Percentiles rank a stretch among this genome's conserved stretches.
Conservation (phyloP, 2,888 invertebrate species). For the Cecidostiba fungosa region DNA sequence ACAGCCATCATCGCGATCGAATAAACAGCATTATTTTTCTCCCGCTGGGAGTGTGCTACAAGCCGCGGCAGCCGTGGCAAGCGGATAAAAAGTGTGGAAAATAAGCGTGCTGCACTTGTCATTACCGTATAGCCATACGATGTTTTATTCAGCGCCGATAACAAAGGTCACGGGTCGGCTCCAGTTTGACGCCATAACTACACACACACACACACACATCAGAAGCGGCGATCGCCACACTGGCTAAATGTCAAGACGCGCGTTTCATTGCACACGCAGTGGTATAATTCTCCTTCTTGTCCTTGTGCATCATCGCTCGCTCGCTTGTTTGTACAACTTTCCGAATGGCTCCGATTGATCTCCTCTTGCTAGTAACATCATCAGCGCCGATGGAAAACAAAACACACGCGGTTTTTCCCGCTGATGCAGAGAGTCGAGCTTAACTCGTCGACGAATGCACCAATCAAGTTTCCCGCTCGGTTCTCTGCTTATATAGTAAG, state of each 20-base stretch:
- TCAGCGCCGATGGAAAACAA: not conserved
- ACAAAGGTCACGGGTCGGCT: conserved; percentile 57
- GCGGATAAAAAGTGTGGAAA: conserved; percentile 6
- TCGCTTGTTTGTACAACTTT: conserved; percentile 3
- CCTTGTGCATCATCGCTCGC: conserved; percentile 30
- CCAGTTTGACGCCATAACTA: conserved; percentile 46
- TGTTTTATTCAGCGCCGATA: conserved; percentile 63
- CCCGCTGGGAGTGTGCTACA: not conserved
- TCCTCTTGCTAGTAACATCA: not conserved
- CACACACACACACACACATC: not conserved
- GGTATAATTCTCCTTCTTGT: conserved; percentile 12
- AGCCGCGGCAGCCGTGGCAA: not conserved
- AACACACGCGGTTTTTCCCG: not conserved
- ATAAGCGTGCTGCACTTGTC: conserved; percentile 33
- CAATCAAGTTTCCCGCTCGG: conserved; percentile 37
- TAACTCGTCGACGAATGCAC: not conserved
- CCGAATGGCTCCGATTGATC: not conserved
- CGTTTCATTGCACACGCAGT: not conserved
- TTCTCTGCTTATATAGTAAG: not conserved
- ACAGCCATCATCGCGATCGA: not conserved
- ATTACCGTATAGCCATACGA: conserved; percentile 36
- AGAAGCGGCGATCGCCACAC: not conserved
- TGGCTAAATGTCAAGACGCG: conserved; percentile 16
- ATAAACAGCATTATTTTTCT: not conserved
- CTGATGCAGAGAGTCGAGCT: not conserved